Base-by-base conservation (phyloP, 2,888 invertebrate genomes). In the Stegophylla sp. region DNA sequence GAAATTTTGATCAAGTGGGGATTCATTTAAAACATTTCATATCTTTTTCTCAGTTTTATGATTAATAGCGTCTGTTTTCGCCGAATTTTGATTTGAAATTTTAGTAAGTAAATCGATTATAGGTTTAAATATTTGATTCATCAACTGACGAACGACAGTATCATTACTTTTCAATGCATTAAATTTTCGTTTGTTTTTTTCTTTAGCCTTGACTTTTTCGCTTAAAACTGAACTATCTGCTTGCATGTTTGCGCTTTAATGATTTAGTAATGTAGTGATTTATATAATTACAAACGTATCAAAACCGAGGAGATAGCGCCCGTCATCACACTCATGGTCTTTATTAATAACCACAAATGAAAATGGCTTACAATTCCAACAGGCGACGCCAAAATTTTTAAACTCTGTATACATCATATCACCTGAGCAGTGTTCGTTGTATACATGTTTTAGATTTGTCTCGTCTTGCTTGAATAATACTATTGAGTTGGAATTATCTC, bases 381-480 rank as follows among this genome's bases (percentile, higher is more conserved):
- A 34, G 3, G 34, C 7, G 34, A 7, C 7, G 34, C 34, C 3
- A 34, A 34, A 34, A 7, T 34, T 34, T 34, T 34, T 34, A 34
- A 34, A 34, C 34, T 34, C 34, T 34, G 34, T 34, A 34, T 34
- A 34, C 34, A 34, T 34, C 56, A 56, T 20, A 20, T 20, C n/a
- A 56, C 15, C 48, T 48, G 48, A 48, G 17, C 48, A 59, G 64
- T 83, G 82, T 74, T 83, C 83, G 15, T 74, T 69, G 43, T 77
- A 83, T 23, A 83, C 73, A 75, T 86, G 86, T 81, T 84, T 85
- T 61, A 86, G 82, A 84, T 86, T 86, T 43, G 84, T 82, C 69
- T 84, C 84, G 84, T 87, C 86, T 83, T 86, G 86, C 82, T 85
- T 85, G 82, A 86, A 87, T 3, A 86, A n/a, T 15, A 86, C 82